A percentile compares a stretch with the other conserved stretches of the same genome.
These are phyloP conservation scores for Athalia circularis DNA, from an alignment of 2,888 invertebrate genomes.

Conservation along the genomic window DNA sequence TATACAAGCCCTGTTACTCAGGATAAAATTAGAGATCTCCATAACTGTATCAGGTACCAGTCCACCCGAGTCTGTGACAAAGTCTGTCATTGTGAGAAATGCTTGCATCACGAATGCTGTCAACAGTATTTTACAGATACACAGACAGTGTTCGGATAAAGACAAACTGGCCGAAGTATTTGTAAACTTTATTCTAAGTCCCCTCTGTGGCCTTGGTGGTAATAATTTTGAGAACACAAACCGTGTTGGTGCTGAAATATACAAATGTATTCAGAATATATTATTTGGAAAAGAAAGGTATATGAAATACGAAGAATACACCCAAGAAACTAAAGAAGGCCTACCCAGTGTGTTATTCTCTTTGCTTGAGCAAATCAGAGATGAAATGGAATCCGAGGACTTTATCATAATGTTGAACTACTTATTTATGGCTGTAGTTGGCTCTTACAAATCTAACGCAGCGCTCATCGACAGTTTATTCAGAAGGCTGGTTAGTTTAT, in stretches of 20 bases:
- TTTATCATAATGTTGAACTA: slow-evolving; percentile 54
- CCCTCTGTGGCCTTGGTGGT: slow-evolving; percentile 58
- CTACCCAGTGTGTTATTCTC: slow-evolving; percentile 52
- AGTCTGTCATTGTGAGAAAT: not conserved
- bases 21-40: slow-evolving; percentile 33
- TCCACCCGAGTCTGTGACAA: slow-evolving; percentile 1
- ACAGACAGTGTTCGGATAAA: slow-evolving; percentile 56
- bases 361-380: slow-evolving; percentile 52
- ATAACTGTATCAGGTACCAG: not conserved
- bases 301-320: slow-evolving; percentile 47
- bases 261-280: slow-evolving; percentile 63
- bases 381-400: slow-evolving; percentile 46
- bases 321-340: slow-evolving; percentile 42
- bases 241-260: slow-evolving; percentile 55
- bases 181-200: slow-evolving; percentile 59
- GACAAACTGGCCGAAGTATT: slow-evolving; percentile 57
- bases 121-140: slow-evolving; percentile 55
- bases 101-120: slow-evolving; percentile 50
- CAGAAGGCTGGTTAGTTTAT: slow-evolving; percentile 59
- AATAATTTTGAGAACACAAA: slow-evolving; percentile 50
- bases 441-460: slow-evolving; percentile 57
- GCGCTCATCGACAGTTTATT: slow-evolving; percentile 60
- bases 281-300: slow-evolving; percentile 58
- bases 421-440: slow-evolving; percentile 58
- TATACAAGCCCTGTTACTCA: slow-evolving; percentile 53